Conservation (phyloP, 2,797 vertebrate species). For the Tragelaphus oryx region DNA sequence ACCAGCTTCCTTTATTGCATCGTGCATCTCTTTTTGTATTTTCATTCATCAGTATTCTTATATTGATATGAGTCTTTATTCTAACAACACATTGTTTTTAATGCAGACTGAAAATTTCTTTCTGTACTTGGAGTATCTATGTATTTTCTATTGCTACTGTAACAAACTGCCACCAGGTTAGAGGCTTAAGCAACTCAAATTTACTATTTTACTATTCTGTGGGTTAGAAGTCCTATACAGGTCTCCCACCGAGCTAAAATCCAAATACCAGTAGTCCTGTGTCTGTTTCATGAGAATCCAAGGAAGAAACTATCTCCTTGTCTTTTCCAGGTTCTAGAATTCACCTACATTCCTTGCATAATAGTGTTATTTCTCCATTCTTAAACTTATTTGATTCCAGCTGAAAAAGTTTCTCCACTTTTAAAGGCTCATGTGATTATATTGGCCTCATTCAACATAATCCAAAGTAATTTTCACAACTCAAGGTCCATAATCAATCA, state of each 20-base stretch:
- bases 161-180: not conserved
- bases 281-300: not conserved
- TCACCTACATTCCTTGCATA: not conserved
- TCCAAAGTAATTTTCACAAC: not conserved
- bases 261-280: not conserved
- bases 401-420: not conserved
- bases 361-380: not conserved
- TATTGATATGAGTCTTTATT: not conserved
- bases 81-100: not conserved
- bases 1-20: not conserved
- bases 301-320: not conserved
- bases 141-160: not conserved
- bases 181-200: not conserved
- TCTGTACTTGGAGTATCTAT: not conserved
- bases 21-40: not conserved
- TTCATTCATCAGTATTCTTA: not conserved
- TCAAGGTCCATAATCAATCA: not conserved
- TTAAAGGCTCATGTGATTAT: not conserved
- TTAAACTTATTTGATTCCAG: not conserved
- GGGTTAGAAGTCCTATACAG: not conserved
- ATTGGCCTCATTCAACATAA: not conserved
- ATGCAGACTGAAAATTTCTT: not conserved
- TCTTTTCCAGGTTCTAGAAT: not conserved
- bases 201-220: not conserved
- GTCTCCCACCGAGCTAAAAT: not conserved